Conservation (phyloP, 2,888 invertebrate species). For the Micoletzkya japonica region DNA sequence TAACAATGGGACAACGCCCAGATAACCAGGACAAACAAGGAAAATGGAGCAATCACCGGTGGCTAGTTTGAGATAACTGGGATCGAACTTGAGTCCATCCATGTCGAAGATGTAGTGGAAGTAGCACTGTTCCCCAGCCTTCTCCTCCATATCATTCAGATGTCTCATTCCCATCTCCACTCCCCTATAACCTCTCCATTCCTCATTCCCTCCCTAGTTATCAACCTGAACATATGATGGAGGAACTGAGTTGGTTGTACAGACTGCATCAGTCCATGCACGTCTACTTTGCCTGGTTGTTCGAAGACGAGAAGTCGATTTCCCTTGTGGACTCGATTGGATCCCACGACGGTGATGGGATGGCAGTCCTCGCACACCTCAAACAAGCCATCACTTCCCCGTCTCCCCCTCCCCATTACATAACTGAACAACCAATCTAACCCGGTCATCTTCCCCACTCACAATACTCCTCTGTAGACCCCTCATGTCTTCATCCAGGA, state of each 20-base stretch:
- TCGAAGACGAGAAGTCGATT: slow-evolving; percentile 45
- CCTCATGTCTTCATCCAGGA: slow-evolving; percentile 32
- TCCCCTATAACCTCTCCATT: neutral
- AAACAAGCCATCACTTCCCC: too few relatives aligned
- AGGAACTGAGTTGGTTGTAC: slow-evolving; percentile 51
- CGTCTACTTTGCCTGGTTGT: slow-evolving; percentile 36
- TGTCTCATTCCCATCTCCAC: slow-evolving; percentile 27
- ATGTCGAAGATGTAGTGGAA: slow-evolving; percentile 49
- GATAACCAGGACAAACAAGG: too few relatives aligned
- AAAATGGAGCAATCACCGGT: too few relatives aligned
- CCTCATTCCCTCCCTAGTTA: neutral
- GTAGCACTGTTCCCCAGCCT: slow-evolving; percentile 39
- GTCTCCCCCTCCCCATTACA: too few relatives aligned
- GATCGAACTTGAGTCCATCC: slow-evolving; percentile 44
- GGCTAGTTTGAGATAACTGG: slow-evolving; percentile 28
- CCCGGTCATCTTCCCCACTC: too few relatives aligned
- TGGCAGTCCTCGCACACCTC: slow-evolving; percentile 37
- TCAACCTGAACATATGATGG: slow-evolving; percentile 40
- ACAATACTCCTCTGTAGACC: slow-evolving; percentile 32
- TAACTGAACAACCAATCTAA: too few relatives aligned
- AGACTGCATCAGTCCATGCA: slow-evolving; percentile 23
- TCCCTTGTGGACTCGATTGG: slow-evolving; percentile 33
- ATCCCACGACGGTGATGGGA: slow-evolving; percentile 43
- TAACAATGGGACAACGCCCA: too few relatives aligned
- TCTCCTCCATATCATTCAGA: slow-evolving; percentile 68